These are phyloP conservation scores for Hyles euphorbiae DNA, from an alignment of 1,140 invertebrate genomes.

Conservation along the genomic window DNA sequence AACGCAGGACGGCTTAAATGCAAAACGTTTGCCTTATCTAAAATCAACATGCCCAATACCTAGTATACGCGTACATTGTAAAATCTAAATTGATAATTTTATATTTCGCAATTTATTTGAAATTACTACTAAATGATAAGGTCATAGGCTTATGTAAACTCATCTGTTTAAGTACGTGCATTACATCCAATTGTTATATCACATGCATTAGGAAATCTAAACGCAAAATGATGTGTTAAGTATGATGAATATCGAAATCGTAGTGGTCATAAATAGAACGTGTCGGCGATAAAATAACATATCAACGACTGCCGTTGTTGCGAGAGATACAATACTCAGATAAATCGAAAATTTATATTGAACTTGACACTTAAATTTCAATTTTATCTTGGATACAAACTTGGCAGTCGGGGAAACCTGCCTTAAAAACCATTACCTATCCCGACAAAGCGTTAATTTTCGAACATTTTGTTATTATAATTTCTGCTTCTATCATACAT, in stretches of 20 bases:
- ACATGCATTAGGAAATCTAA: slow-evolving; percentile 37
- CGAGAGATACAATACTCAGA: slow-evolving; percentile 4
- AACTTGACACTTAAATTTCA: slow-evolving; percentile 14
- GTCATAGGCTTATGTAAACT: slow-evolving; percentile 54
- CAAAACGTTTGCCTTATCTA: too few species aligned
- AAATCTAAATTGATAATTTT: slow-evolving; percentile 4
- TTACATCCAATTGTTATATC: slow-evolving; percentile 42
- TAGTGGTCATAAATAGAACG: neutral
- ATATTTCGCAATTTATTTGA: slow-evolving; percentile 39
- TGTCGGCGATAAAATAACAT: slow-evolving; percentile 4
- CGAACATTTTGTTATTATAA: too few species aligned
- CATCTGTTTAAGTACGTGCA: slow-evolving; percentile 48
- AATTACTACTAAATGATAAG: slow-evolving; percentile 43
- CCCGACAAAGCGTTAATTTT: too few species aligned
- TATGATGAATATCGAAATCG: neutral
- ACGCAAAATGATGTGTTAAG: slow-evolving; percentile 1
- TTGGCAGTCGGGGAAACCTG: too few species aligned
- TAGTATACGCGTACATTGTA: too few species aligned
- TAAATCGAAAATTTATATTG: slow-evolving; percentile 11
- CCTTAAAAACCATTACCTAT: too few species aligned
- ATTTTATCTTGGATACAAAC: slow-evolving; percentile 1
- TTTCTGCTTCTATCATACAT: too few species aligned
- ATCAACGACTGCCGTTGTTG: slow-evolving; percentile 5
- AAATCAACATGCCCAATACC: too few species aligned
- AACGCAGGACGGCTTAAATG: too few species aligned